These are phyloP conservation scores for Nyctibius bracteatus DNA, from an alignment of 2,113 vertebrate species.

Conservation along the genomic window DNA sequence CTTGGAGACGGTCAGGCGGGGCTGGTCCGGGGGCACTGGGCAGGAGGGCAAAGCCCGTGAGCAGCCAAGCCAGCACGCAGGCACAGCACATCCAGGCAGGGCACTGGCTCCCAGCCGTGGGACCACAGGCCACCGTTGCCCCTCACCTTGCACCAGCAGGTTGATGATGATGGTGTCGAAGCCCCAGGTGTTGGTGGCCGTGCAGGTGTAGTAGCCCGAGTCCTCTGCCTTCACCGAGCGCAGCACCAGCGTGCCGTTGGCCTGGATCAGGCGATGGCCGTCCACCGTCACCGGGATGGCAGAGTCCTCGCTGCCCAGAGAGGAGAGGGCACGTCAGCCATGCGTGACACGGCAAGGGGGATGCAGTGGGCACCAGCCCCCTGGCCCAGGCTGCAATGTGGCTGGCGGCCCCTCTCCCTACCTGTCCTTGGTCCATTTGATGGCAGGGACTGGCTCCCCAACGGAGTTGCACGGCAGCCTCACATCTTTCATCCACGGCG, in stretches of 20 bases:
- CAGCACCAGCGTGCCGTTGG: conserved; percentile 90
- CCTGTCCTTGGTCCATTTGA: conserved; percentile 99
- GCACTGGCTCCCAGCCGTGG: too few relatives aligned
- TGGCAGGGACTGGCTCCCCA: conserved; percentile 88
- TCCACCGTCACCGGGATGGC: conserved; percentile 89
- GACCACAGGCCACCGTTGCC: accelerated
- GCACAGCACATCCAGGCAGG: neutral
- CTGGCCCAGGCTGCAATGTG: accelerated
- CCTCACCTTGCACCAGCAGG: conserved; percentile 93
- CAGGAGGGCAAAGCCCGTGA: neutral
- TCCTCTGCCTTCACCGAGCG: conserved; percentile 95
- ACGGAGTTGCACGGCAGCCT: conserved; percentile 92
- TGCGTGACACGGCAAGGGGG: accelerated
- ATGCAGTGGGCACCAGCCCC: accelerated
- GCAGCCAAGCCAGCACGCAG: neutral
- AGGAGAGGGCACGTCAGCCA: accelerated
- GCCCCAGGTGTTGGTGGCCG: conserved; percentile 94
- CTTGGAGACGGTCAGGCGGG: conserved; percentile 93
- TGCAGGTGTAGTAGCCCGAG: conserved; percentile 97
- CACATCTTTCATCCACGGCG: conserved; percentile 98
- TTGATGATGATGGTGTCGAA: conserved; percentile 98
- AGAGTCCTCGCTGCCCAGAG: conserved; percentile 83
- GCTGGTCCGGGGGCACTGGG: conserved; percentile 94
- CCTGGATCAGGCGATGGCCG: conserved; percentile 89
- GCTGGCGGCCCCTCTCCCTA: neutral